Evolutionary conservation across 2,888 invertebrate genomes (phyloP).

Genomic region (Spodoptera picta): DNA sequence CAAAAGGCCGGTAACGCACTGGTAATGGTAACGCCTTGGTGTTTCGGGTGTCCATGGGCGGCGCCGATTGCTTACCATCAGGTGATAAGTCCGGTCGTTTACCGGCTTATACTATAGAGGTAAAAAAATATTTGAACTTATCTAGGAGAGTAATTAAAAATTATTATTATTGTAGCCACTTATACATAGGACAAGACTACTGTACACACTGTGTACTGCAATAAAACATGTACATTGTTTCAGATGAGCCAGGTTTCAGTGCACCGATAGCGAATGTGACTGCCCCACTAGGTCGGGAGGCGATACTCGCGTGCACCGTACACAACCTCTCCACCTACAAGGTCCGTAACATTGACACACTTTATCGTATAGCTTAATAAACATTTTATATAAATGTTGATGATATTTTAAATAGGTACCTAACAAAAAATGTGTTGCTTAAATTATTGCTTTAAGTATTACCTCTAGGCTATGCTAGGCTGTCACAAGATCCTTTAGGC

Average conservation of each 20-base stretch:
- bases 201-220: conserved; percentile 4
- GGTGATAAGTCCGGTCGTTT: too few relatives aligned
- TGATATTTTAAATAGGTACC: not conserved
- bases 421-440: too few relatives aligned
- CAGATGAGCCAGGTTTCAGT: conserved; percentile 94
- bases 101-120: too few relatives aligned
- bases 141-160: too few relatives aligned
- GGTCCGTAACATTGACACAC: conserved; percentile 84
- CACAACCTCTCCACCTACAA: conserved; percentile 95
- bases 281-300: conserved; percentile 94
- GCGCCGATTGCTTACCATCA: too few relatives aligned
- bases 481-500: too few relatives aligned
- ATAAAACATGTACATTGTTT: conserved; percentile 58
- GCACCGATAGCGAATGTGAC: conserved; percentile 95
- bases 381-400: too few relatives aligned
- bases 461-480: not conserved
- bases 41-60: too few relatives aligned
- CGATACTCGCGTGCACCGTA: conserved; percentile 93
- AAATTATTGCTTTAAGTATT: not conserved
- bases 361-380: not conserved
- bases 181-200: not conserved
- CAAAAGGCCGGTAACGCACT: too few relatives aligned
- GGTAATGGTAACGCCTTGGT: too few relatives aligned
- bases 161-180: too few relatives aligned
- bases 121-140: too few relatives aligned